Base-by-base conservation (phyloP, 2,888 invertebrate genomes). In the Thereva unica region DNA sequence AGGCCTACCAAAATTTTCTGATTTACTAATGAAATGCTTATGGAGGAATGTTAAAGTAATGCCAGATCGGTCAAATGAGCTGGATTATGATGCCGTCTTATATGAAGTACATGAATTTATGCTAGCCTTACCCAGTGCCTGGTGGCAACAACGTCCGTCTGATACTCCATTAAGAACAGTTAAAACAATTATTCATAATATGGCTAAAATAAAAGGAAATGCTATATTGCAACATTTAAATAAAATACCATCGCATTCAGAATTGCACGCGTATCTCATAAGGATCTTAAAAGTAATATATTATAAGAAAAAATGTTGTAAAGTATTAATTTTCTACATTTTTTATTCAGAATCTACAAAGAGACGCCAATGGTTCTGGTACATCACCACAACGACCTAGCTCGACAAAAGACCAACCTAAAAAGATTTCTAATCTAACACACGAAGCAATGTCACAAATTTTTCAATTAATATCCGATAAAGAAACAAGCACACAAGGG, bases 41-140 rank as follows among this genome's bases (percentile, higher is more conserved):
- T 97, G 97, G 97, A 92, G 95, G 77, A 90, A 94, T 67, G 88
- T 95, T 10, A 93, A 95, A 80, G 87, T 91, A 81, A 87, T 97
- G 75, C 88, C 92, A 0, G 87, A 89, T 57, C 93, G 94, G 42
- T 84, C 85, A 6, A 86, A 87, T 76, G 86, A 88, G 3, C 84
- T 92, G 38, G 89, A 92, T 78, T 92, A 90, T 72, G 91, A 91
- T 76, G 85, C 85, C 2, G 88, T 93, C 66, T 82, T 97, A 12
- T 83, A 88, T 67, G 95, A 95, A 79, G 89, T 94, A 68, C 94
- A 97, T 76, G 83, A 89, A 71, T 97, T 97, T 82, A 88, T 97
- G 75, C 90, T 90, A 78, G 89, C 92, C 34, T 93, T 91, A 77
- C 97, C 97, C 2, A 88, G 90, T 68, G 83, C 86, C 61, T 91